Evolutionary conservation across 2,113 vertebrate genomes (phyloP), one percentile per base, ranked within the genome.

Genomic region (Engystomops pustulosus): DNA sequence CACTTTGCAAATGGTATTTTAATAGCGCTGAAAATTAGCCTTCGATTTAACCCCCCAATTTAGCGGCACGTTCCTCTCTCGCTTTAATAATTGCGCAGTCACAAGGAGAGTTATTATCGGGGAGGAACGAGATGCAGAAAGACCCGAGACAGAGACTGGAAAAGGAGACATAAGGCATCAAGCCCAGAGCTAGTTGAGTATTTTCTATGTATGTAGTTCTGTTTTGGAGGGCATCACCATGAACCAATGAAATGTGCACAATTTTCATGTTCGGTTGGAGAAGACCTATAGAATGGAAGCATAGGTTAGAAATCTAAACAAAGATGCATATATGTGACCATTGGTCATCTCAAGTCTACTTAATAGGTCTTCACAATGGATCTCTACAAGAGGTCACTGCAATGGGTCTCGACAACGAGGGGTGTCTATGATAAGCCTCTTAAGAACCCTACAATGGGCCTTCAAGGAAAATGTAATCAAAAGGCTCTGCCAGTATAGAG

Each of bases 1-100:
- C 81, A 76, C 58, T 68, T 84, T 77, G 51, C 72, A 84, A 84
- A 84, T 53, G 44, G 62, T 68, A 84, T 84, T 77, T 84, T 84
- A 84, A 84, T 68, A 77, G 71, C 70, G 3, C 27, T 20, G 81
- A 68, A 62, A 76, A 75, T 75, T 74, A 68, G 60, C 44, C 60
- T 80, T 49, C 41, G 41, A 80, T 70, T 81, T 81, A 84, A 84
- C 72, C 81, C 71, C 38, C 45, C 20, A 60, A 36, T 53, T 41
- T 25, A 15, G 10, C 7, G 38, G 9, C 36, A 27, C 30, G 12
- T 83, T 44, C 17, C 11, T 25, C 41, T 71, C 53, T n/a, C 38
- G 67, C 12, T 15, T 25, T 9, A 18, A 70, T 71, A 49, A 81
- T 71, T 67, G 58, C 20, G 4, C 6, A 20, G 23, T 58, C 23